Percentiles rank a stretch among this genome's conserved stretches.
Conservation (phyloP, 2,888 invertebrate genomes). For the Mellilla xanthometata region DNA sequence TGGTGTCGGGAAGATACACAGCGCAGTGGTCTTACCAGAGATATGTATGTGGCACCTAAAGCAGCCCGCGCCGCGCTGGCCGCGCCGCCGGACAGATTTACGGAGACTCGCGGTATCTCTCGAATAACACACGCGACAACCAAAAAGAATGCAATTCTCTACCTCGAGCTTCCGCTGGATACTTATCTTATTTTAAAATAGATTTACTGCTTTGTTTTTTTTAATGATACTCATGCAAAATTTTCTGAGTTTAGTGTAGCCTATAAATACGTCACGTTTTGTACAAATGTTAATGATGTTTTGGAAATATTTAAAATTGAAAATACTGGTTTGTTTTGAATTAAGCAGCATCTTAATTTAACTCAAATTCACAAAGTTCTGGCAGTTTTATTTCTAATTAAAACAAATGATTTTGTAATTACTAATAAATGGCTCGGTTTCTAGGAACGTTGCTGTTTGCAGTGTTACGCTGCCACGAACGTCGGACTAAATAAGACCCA, state of each 20-base stretch:
- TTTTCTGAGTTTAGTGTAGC: no score
- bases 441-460: neutral
- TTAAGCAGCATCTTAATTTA: no score
- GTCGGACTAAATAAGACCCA: constrained; percentile 20
- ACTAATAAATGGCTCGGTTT: neutral
- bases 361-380: neutral
- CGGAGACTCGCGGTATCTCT: constrained; percentile 53
- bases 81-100: constrained; percentile 57
- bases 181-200: constrained; percentile 5
- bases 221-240: no score
- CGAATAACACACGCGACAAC: constrained; percentile 37
- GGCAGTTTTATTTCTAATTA: neutral
- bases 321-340: neutral
- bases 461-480: neutral
- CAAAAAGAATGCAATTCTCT: constrained; percentile 35
- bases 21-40: constrained; percentile 30
- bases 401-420: neutral
- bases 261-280: no score
- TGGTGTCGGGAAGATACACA: constrained; percentile 45
- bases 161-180: constrained; percentile 2
- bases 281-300: no score
- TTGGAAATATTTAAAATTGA: constrained; percentile 4
- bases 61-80: constrained; percentile 24
- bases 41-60: constrained; percentile 42
- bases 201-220: neutral